These are phyloP conservation scores for Drosophila setosimentum DNA, from an alignment of 2,888 invertebrate genomes.

Conservation along the genomic window DNA sequence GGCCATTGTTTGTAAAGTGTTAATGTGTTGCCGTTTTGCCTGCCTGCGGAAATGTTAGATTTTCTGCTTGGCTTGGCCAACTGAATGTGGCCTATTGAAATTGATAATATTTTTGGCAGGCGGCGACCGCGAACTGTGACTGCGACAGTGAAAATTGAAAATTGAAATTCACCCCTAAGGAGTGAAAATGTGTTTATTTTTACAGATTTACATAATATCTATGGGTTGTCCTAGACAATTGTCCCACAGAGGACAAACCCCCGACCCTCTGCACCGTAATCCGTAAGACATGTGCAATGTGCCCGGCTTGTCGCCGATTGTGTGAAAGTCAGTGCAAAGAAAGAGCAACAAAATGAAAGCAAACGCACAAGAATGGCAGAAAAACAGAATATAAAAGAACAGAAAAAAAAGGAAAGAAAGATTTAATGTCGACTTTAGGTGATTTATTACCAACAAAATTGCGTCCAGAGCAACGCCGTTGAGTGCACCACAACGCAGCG, in stretches of 20 bases:
- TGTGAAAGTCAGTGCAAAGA: slow-evolving; percentile 76
- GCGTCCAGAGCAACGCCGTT: slow-evolving; percentile 76
- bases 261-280: slow-evolving; percentile 46
- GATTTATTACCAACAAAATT: slow-evolving; percentile 84
- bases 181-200: slow-evolving; percentile 72
- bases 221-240: slow-evolving; percentile 11
- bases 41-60: slow-evolving; percentile 18
- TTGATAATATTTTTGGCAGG: slow-evolving; percentile 58
- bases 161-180: slow-evolving; percentile 38
- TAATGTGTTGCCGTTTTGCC: slow-evolving; percentile 63
- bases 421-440: slow-evolving; percentile 85
- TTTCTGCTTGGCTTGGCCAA: slow-evolving; percentile 67
- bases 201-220: slow-evolving; percentile 52
- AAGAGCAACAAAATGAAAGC: slow-evolving; percentile 57
- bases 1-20: slow-evolving; percentile 78
- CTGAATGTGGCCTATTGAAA: slow-evolving; percentile 64
- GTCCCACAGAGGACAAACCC: slow-evolving; percentile 42
- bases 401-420: slow-evolving; percentile 71
- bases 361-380: slow-evolving; percentile 43
- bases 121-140: slow-evolving; percentile 19
- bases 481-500: slow-evolving; percentile 64
- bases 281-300: slow-evolving; percentile 76
- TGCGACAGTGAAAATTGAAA: slow-evolving; percentile 25
- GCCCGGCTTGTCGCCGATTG: slow-evolving; percentile 61
- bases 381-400: slow-evolving; percentile 42